Conservation (phyloP, 1,140 invertebrate genomes). For the Doryteuthis pealeii region DNA sequence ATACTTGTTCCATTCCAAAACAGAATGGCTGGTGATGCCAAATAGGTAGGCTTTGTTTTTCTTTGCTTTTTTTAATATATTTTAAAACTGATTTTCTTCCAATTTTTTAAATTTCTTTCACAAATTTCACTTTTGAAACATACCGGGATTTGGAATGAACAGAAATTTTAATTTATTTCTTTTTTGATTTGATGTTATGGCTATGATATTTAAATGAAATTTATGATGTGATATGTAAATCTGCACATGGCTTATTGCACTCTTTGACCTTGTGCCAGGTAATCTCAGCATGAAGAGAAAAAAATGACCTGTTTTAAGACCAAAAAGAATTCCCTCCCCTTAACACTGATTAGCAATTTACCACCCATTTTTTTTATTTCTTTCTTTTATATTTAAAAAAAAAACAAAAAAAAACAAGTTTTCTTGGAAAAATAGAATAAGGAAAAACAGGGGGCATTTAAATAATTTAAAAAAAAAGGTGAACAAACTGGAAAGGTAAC, state of each 20-base stretch:
- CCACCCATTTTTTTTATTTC: background rate
- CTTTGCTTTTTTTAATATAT: background rate
- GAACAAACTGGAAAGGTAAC: background rate
- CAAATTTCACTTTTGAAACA: background rate
- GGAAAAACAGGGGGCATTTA: too few species aligned
- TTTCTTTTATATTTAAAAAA: too few species aligned
- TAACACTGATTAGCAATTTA: slow-evolving; percentile 10
- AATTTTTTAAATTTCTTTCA: background rate
- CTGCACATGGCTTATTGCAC: slow-evolving; percentile 7
- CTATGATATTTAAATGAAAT: slow-evolving; percentile 10
- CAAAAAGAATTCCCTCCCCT: slow-evolving; percentile 5
- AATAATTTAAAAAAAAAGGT: background rate
- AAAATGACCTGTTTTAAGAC: background rate
- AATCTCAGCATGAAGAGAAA: background rate
- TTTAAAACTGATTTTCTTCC: background rate
- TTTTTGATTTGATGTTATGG: slow-evolving; percentile 11
- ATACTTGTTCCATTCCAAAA: slow-evolving; percentile 8
- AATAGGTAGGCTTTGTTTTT: background rate
- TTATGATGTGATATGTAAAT: slow-evolving; percentile 11
- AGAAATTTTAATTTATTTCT: background rate
- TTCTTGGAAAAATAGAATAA: too few species aligned
- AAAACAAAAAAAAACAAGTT: too few species aligned
- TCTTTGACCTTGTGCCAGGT: slow-evolving; percentile 3
- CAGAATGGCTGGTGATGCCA: background rate
- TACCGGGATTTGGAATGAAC: slow-evolving; percentile 6